Evolutionary conservation across 2,797 vertebrate genomes (phyloP).

Genomic region (Tarsius wallacei): DNA sequence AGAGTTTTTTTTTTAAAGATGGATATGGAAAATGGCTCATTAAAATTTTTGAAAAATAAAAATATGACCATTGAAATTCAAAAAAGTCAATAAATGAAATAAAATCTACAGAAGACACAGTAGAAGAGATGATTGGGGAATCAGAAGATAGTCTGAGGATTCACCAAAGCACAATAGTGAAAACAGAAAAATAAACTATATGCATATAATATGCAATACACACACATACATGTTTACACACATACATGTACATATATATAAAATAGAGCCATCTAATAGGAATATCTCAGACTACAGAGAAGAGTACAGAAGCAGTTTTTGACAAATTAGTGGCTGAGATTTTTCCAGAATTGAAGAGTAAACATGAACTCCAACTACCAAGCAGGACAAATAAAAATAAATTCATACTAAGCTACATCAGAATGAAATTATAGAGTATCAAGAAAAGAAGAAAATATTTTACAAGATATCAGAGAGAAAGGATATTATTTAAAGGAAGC

Average conservation of each 20-base stretch:
- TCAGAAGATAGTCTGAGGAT: neutral
- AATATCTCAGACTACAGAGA: neutral
- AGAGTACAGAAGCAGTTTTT: neutral
- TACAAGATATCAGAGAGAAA: neutral
- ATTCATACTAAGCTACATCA: neutral
- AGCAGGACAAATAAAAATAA: slow-evolving; percentile 28
- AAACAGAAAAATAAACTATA: neutral
- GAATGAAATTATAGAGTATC: neutral
- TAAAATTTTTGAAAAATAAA: slow-evolving; percentile 3
- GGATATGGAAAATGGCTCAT: neutral
- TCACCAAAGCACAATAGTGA: neutral
- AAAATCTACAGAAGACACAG: neutral
- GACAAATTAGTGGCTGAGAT: neutral
- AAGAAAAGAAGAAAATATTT: neutral
- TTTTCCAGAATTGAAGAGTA: slow-evolving; percentile 20
- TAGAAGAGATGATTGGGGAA: neutral
- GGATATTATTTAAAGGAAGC: neutral
- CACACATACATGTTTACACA: neutral
- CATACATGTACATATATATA: neutral
- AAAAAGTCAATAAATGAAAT: neutral
- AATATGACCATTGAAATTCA: neutral
- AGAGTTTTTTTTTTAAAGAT: neutral
- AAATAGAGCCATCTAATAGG: neutral
- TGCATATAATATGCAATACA: neutral
- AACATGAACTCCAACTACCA: neutral